Percentiles rank a stretch among this genome's conserved stretches.
Evolutionary conservation across 2,113 vertebrate species (phyloP).

Genomic region (Agelaius phoeniceus): DNA sequence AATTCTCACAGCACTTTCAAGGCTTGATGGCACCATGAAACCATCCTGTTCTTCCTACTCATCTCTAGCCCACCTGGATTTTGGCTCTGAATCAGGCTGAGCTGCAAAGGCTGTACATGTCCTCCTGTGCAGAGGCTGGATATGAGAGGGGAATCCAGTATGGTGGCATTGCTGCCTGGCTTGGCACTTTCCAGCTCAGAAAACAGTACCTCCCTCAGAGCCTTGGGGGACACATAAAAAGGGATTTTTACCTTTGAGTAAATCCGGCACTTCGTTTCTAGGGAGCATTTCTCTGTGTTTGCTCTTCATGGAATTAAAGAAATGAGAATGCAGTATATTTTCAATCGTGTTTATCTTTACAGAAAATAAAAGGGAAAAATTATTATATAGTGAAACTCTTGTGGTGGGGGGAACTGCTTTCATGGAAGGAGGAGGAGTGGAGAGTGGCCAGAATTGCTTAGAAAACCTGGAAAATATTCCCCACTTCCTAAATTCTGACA

Average conservation of each 20-base stretch:
- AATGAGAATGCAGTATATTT: neutral
- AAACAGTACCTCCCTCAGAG: neutral
- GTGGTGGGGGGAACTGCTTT: neutral
- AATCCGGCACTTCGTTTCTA: neutral
- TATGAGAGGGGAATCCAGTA: neutral
- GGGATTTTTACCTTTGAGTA: constrained; percentile 25
- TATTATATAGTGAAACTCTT: neutral
- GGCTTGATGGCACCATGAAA: neutral
- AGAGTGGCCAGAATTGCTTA: neutral
- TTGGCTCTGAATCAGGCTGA: neutral
- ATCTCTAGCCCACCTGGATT: neutral
- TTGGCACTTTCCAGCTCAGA: neutral
- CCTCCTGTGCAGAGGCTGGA: neutral
- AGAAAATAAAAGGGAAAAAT: neutral
- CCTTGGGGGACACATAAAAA: neutral
- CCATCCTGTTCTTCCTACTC: neutral
- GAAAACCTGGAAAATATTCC: neutral
- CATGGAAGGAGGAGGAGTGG: neutral
- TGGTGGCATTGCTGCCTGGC: neutral
- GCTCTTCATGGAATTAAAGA: neutral
- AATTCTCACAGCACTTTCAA: neutral
- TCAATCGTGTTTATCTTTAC: neutral
- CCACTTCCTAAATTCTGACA: neutral
- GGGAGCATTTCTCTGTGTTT: neutral
- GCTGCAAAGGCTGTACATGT: neutral